A percentile compares a stretch with the other conserved stretches of the same genome.
Evolutionary conservation across 2,113 vertebrate genomes (phyloP).

Genomic region (Prionailurus viverrinus): DNA sequence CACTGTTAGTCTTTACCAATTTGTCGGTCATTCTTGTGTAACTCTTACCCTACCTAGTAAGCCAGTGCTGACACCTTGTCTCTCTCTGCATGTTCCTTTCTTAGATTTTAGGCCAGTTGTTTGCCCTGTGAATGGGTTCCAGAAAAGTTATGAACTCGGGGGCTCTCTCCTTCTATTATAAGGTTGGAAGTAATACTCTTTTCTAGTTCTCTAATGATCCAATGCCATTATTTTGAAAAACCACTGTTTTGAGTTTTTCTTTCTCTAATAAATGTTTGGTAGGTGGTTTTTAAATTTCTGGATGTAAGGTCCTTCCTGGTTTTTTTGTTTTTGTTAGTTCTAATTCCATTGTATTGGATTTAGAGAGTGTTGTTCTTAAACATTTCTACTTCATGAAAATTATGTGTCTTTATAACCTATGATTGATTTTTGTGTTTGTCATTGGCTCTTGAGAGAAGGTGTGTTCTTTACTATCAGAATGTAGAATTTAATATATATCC

Average conservation of each 20-base stretch:
- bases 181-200: neutral
- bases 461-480: neutral
- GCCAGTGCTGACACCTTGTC: neutral
- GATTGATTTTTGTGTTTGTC: neutral
- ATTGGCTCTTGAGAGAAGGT: slow-evolving; percentile 40
- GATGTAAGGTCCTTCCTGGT: neutral
- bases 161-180: neutral
- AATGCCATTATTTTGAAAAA: neutral
- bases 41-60: neutral
- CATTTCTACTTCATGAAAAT: neutral
- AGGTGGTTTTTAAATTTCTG: slow-evolving; percentile 9
- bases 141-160: neutral
- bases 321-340: neutral
- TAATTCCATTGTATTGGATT: slow-evolving; percentile 3
- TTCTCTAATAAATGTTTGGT: neutral
- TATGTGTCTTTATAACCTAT: neutral
- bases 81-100: neutral
- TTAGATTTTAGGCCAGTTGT: slow-evolving; percentile 21
- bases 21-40: neutral
- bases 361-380: neutral
- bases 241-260: slow-evolving; percentile 15
- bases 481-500: neutral
- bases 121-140: neutral
- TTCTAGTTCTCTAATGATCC: neutral
- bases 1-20: neutral